Percentiles rank a stretch among this genome's conserved stretches.
These are phyloP conservation scores for Anorthoa munda DNA, from an alignment of 2,888 invertebrate species.

Conservation along the genomic window DNA sequence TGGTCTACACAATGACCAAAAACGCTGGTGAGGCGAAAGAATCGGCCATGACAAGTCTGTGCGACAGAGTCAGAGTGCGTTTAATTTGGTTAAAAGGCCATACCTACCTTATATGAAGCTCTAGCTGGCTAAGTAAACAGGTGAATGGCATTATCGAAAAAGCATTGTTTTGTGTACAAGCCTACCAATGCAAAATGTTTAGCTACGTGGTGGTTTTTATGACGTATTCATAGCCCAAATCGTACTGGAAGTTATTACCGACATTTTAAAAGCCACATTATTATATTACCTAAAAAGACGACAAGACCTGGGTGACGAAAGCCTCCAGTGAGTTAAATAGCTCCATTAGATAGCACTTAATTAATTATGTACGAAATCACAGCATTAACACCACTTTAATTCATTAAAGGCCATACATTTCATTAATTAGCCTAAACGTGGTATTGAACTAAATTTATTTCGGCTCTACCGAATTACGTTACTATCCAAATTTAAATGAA, in stretches of 20 bases:
- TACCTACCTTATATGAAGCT: background rate
- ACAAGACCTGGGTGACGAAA: conserved; percentile 28
- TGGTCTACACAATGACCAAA: conserved; percentile 7
- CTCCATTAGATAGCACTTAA: conserved; percentile 27
- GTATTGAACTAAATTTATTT: conserved; percentile 25
- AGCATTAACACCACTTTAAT: conserved; percentile 43
- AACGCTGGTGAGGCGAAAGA: conserved; percentile 2
- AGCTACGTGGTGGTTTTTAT: background rate
- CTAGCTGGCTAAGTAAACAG: background rate
- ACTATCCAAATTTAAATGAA: background rate
- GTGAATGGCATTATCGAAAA: background rate
- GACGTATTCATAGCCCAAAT: background rate
- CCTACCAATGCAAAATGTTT: background rate
- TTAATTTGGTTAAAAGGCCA: conserved; percentile 1
- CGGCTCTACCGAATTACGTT: conserved; percentile 8
- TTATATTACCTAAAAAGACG: conserved; percentile 1
- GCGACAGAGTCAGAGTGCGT: background rate
- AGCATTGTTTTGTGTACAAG: background rate
- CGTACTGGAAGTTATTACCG: background rate
- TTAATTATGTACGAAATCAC: conserved; percentile 55
- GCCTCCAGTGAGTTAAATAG: conserved; percentile 13
- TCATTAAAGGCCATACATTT: conserved; percentile 50
- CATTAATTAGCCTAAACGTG: conserved; percentile 38
- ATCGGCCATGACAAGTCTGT: background rate
- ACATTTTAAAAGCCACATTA: background rate